Evolutionary conservation across 2,888 invertebrate genomes (phyloP).

Genomic region (Myopa testacea): DNA sequence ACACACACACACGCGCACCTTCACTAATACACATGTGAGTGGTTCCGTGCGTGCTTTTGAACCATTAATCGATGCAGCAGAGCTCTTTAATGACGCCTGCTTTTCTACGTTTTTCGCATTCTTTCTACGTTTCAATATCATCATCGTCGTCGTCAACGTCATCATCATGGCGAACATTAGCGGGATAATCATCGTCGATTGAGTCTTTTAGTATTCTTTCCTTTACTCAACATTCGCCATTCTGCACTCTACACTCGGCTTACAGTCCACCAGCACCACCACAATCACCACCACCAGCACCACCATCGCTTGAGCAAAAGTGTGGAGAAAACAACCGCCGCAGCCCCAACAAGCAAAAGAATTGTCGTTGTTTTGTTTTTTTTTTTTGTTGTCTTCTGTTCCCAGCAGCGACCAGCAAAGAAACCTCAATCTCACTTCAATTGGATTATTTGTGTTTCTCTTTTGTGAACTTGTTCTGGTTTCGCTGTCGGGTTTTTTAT

Average conservation of each 20-base stretch:
- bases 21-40: neutral
- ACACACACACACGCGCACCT: neutral
- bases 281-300: neutral
- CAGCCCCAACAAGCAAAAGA: slow-evolving; percentile 16
- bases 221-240: neutral
- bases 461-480: slow-evolving; percentile 23
- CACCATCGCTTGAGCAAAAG: neutral
- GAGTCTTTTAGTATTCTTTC: slow-evolving; percentile 17
- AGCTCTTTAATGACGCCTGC: neutral
- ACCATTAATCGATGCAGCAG: slow-evolving; percentile 34
- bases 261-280: neutral
- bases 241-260: neutral
- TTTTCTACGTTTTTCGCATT: slow-evolving; percentile 14
- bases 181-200: neutral
- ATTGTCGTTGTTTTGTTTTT: neutral
- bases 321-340: neutral
- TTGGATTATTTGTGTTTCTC: slow-evolving; percentile 33
- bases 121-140: neutral
- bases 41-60: slow-evolving; percentile 31
- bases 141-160: slow-evolving; percentile 7
- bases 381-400: slow-evolving; percentile 10
- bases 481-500: neutral
- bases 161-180: neutral
- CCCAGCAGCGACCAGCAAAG: slow-evolving; percentile 14
- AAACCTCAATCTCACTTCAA: slow-evolving; percentile 33